Conservation (phyloP, 2,888 invertebrate species). For the Caenorhabditis sp. region DNA sequence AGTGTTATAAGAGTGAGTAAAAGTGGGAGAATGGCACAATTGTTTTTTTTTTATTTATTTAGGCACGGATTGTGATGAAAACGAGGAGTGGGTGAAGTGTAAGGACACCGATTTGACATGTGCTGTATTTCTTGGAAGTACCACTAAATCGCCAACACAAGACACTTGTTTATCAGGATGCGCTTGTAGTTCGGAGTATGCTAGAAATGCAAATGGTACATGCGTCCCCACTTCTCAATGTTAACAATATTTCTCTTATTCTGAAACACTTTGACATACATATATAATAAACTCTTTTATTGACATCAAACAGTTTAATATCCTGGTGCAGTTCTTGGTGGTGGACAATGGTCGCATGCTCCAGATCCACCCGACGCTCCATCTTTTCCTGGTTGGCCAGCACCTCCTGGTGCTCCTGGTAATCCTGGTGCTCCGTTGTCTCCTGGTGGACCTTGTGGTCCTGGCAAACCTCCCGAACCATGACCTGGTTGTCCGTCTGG, state of each 20-base stretch:
- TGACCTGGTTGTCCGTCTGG: slow-evolving; percentile 39
- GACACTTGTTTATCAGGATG: slow-evolving; percentile 31
- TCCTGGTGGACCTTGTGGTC: slow-evolving; percentile 44
- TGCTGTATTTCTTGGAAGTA: not conserved
- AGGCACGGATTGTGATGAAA: slow-evolving; percentile 20
- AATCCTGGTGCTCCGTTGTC: slow-evolving; percentile 35
- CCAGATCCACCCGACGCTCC: slow-evolving; percentile 39
- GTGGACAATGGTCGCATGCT: slow-evolving; percentile 48
- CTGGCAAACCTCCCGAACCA: slow-evolving; percentile 41
- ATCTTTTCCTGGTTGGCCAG: slow-evolving; percentile 36
- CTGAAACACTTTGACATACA: not conserved
- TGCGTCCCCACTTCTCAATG: slow-evolving; percentile 20
- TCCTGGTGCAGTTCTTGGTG: slow-evolving; percentile 49
- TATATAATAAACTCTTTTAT: not conserved
- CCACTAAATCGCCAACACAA: not conserved
- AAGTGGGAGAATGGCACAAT: not conserved
- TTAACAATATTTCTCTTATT: slow-evolving; percentile 4
- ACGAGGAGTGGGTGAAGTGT: slow-evolving; percentile 38
- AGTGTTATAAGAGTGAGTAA: slow-evolving; percentile 29
- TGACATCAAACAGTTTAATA: slow-evolving; percentile 17
- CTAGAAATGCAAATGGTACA: slow-evolving; percentile 15
- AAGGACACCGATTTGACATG: slow-evolving; percentile 7
- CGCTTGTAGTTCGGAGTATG: slow-evolving; percentile 31
- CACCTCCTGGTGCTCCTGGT: slow-evolving; percentile 27
- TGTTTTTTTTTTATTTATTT: not conserved